phyloP scores from a whole-genome alignment of 1,140 invertebrate genomes.

The Drosophila sproati region DNA sequence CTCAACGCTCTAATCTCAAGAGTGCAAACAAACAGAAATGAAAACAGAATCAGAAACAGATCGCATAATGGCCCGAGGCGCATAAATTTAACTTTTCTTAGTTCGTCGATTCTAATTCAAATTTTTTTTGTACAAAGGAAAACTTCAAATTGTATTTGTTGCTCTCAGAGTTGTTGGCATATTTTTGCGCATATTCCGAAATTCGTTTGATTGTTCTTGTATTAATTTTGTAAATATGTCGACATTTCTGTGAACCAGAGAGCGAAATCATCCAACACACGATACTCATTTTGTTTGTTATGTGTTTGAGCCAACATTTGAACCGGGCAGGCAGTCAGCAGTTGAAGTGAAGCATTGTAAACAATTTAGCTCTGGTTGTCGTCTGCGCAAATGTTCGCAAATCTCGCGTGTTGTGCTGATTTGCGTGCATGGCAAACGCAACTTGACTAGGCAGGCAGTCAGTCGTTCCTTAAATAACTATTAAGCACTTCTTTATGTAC shows the following conservation, averaged over 20 bases:
- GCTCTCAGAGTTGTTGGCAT: conserved; percentile 76
- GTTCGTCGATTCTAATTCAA: conserved; percentile 59
- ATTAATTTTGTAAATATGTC: conserved; percentile 82
- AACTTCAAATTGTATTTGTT: conserved; percentile 67
- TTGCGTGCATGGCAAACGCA: conserved; percentile 64
- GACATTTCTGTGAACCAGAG: conserved; percentile 68
- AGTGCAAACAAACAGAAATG: conserved; percentile 61
- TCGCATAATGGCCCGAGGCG: conserved; percentile 40
- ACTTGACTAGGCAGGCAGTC: conserved; percentile 46
- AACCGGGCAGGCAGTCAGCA: conserved; percentile 55
- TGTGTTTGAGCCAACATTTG: conserved; percentile 29
- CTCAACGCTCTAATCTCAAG: conserved; percentile 61
- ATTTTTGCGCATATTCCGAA: conserved; percentile 58
- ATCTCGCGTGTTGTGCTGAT: conserved; percentile 78
- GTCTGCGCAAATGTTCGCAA: conserved; percentile 57
- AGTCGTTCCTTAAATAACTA: conserved; percentile 56
- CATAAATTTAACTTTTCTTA: conserved; percentile 44
- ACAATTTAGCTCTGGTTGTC: conserved; percentile 46
- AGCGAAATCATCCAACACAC: conserved; percentile 46
- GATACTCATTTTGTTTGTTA: conserved; percentile 31
- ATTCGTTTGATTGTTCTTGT: conserved; percentile 66
- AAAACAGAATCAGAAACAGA: conserved; percentile 50
- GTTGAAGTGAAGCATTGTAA: conserved; percentile 60
- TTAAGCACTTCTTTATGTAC: conserved; percentile 73
- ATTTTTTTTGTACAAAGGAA: conserved; percentile 49